These are phyloP conservation scores for Ophraella communa DNA, from an alignment of 2,888 invertebrate species.

Conservation along the genomic window DNA sequence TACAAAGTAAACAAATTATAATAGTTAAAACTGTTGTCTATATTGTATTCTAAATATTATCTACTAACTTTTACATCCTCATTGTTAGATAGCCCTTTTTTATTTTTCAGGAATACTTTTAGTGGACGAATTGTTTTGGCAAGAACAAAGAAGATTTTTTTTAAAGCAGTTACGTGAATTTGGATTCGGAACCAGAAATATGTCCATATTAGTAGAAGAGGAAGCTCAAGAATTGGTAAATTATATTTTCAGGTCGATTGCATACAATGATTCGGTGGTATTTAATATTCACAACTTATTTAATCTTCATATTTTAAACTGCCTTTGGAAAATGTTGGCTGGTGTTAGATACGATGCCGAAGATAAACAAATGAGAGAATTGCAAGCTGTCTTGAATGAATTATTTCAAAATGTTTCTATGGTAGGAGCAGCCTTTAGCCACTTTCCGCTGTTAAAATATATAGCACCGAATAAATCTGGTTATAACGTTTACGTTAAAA, in stretches of 20 bases:
- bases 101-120: conserved; percentile 63
- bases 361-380: conserved; percentile 71
- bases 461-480: conserved; percentile 79
- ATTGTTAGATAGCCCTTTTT: background rate
- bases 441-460: conserved; percentile 69
- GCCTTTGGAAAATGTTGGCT: conserved; percentile 85
- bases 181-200: conserved; percentile 80
- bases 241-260: conserved; percentile 60
- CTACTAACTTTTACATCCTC: background rate
- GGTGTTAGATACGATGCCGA: conserved; percentile 75
- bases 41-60: too few relatives aligned
- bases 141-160: conserved; percentile 78
- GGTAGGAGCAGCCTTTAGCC: conserved; percentile 59
- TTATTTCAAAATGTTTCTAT: conserved; percentile 79
- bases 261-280: conserved; percentile 53
- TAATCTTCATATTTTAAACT: conserved; percentile 78
- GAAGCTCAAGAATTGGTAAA: conserved; percentile 73
- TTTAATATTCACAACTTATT: conserved; percentile 75
- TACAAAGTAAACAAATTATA: too few relatives aligned
- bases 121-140: conserved; percentile 71
- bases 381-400: conserved; percentile 74
- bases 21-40: too few relatives aligned
- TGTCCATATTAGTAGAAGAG: conserved; percentile 74
- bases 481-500: conserved; percentile 74
- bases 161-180: conserved; percentile 80